A percentile compares a stretch with the other conserved stretches of the same genome.
phyloP scores from a whole-genome alignment of 2,797 vertebrate species.

The Fratercula arctica region DNA sequence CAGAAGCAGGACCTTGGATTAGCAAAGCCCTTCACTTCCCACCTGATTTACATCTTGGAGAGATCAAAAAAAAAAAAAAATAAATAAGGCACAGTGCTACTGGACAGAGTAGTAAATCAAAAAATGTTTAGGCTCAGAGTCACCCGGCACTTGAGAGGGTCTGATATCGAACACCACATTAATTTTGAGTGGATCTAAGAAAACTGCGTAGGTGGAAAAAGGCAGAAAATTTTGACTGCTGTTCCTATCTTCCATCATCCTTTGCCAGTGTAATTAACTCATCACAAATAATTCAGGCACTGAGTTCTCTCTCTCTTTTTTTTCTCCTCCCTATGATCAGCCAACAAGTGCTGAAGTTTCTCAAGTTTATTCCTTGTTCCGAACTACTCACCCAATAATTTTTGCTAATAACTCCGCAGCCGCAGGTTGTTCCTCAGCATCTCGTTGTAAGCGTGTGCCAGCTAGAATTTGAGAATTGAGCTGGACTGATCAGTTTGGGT shows the following conservation, averaged over 20 bases:
- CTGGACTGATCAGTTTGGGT: not conserved
- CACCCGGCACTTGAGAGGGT: not conserved
- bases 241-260: constrained; percentile 12
- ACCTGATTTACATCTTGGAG: not conserved
- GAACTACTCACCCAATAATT: not conserved
- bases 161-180: constrained; percentile 27
- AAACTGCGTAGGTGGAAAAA: not conserved
- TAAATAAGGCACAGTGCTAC: not conserved
- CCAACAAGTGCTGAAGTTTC: constrained; percentile 5
- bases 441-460: not conserved
- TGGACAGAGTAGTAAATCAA: constrained; percentile 14
- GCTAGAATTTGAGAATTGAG: not conserved
- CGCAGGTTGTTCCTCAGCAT: not conserved
- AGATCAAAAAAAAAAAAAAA: not conserved
- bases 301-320: not conserved
- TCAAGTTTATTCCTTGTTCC: not conserved
- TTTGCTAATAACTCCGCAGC: not conserved
- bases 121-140: not conserved
- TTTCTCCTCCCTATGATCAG: not conserved
- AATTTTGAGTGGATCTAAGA: constrained; percentile 28
- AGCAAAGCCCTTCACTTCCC: not conserved
- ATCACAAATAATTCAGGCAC: constrained; percentile 31
- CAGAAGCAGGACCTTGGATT: not conserved
- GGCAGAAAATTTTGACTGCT: constrained; percentile 36
- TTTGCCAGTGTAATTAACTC: not conserved